These are phyloP conservation scores for Oostethus manadensis DNA, from an alignment of 2,113 vertebrate genomes.

Conservation along the genomic window DNA sequence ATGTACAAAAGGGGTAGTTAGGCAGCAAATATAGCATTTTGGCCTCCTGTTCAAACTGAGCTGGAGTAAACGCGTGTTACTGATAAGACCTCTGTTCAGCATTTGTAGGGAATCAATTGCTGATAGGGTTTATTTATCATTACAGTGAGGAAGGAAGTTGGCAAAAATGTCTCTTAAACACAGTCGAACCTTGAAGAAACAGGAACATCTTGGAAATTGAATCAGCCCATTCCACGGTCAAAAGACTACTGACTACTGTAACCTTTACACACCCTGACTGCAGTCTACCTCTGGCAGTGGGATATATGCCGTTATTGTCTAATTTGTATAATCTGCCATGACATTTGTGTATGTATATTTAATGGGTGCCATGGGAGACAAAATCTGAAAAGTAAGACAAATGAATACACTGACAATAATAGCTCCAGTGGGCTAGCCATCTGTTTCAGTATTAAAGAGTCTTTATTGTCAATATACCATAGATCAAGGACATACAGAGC, in stretches of 20 bases:
- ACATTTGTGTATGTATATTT: too few relatives aligned
- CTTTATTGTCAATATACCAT: too few relatives aligned
- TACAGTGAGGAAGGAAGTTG: neutral
- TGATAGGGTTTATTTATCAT: neutral
- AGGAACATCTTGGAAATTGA: neutral
- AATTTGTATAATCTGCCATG: too few relatives aligned
- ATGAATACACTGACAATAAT: too few relatives aligned
- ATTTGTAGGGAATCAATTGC: neutral
- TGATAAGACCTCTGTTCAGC: neutral
- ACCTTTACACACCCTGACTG: neutral
- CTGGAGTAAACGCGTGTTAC: neutral
- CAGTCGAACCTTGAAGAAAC: neutral
- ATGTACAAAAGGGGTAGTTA: conserved; percentile 31
- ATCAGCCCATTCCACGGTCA: neutral
- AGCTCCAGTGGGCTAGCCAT: too few relatives aligned
- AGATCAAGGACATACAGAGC: too few relatives aligned
- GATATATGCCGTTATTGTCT: too few relatives aligned
- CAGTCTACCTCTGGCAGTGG: too few relatives aligned
- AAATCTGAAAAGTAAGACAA: too few relatives aligned
- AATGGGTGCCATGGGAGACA: too few relatives aligned
- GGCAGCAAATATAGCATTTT: conserved; percentile 41
- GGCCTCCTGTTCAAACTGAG: conserved; percentile 3
- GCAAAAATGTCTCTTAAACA: neutral
- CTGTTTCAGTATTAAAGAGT: too few relatives aligned
- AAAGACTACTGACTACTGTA: neutral